Conservation (phyloP, 2,113 vertebrate genomes). For the Otocyon megalotis region DNA sequence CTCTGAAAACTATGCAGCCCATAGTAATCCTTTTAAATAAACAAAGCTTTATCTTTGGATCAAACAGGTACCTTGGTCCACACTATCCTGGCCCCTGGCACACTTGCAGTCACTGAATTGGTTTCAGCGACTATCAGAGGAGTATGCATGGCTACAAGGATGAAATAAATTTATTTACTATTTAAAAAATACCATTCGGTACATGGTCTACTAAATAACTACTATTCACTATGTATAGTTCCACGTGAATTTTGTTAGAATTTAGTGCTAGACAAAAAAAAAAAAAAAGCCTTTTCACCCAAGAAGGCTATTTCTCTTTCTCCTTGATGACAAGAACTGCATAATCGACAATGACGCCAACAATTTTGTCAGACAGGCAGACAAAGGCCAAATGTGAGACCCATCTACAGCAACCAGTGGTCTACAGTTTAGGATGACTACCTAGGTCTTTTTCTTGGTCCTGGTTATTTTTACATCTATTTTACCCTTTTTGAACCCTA, state of each 20-base stretch:
- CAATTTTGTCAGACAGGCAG: neutral
- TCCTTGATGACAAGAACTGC: neutral
- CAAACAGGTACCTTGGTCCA: neutral
- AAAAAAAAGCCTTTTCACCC: neutral
- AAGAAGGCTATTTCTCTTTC: neutral
- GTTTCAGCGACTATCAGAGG: neutral
- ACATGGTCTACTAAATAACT: neutral
- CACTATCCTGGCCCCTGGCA: neutral
- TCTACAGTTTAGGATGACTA: neutral
- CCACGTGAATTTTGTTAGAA: neutral
- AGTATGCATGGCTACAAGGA: neutral
- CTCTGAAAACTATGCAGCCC: neutral
- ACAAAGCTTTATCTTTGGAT: neutral
- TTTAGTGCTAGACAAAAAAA: neutral
- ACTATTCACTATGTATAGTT: neutral
- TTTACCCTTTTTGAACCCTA: neutral
- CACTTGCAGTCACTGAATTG: neutral
- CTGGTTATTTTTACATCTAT: neutral
- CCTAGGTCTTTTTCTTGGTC: neutral
- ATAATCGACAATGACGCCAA: neutral
- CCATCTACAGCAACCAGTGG: too few relatives aligned
- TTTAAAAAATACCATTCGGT: neutral
- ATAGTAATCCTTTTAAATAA: conserved; percentile 1
- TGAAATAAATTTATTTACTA: neutral
- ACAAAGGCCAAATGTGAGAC: neutral